phyloP scores from a whole-genome alignment of 2,113 vertebrate species.

The Pseudonaja textilis region DNA sequence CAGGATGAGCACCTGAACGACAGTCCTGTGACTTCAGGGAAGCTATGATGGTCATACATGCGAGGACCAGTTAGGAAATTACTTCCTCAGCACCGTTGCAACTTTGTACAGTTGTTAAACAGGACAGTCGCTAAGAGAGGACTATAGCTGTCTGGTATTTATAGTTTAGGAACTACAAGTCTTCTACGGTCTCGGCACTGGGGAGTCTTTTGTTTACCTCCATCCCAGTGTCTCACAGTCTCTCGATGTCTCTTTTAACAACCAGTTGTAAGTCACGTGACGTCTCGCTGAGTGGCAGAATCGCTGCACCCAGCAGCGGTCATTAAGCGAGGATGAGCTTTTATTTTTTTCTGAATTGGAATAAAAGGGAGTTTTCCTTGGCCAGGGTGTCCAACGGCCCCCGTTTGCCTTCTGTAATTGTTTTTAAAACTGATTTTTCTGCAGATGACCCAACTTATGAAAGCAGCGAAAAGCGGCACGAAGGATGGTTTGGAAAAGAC shows the following conservation, averaged over 20 bases:
- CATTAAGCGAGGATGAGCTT: not conserved
- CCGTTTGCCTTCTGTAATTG: not conserved
- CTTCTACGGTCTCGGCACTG: not conserved
- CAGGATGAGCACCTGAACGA: not conserved
- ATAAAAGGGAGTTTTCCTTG: not conserved
- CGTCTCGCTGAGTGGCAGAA: not conserved
- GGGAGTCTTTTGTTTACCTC: not conserved
- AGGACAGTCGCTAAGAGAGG: not conserved
- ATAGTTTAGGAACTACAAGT: not conserved
- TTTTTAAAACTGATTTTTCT: rapidly evolving
- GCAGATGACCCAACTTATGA: conserved; percentile 96
- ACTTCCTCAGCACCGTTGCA: not conserved
- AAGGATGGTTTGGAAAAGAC: conserved; percentile 95
- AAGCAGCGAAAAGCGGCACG: conserved; percentile 89
- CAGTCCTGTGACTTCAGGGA: not conserved
- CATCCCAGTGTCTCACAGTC: not conserved
- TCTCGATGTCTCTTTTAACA: not conserved
- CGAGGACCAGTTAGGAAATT: not conserved
- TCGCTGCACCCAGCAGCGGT: not conserved
- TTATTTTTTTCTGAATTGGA: not conserved
- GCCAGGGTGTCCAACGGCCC: not conserved
- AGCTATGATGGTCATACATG: too few relatives aligned
- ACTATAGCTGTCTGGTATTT: not conserved
- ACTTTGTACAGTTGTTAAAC: not conserved
- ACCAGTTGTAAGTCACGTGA: not conserved